Evolutionary conservation across 2,888 invertebrate genomes (phyloP).

Genomic region (Heliconius erato): DNA sequence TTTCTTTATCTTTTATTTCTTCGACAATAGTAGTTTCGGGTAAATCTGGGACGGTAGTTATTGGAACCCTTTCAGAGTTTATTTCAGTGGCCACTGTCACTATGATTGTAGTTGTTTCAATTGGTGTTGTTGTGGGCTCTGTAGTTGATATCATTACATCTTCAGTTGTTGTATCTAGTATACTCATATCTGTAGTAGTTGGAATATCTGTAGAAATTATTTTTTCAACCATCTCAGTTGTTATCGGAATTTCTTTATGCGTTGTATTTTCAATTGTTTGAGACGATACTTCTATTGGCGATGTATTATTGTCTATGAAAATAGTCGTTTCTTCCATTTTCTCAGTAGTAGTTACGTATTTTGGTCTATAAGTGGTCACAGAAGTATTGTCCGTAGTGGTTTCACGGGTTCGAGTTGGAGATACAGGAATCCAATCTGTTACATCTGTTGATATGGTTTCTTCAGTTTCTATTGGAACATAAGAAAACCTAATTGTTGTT

Average conservation of each 20-base stretch:
- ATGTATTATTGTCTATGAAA: slow-evolving; percentile 64
- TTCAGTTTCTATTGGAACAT: slow-evolving; percentile 70
- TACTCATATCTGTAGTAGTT: slow-evolving; percentile 48
- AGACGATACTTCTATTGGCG: slow-evolving; percentile 70
- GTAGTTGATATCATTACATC: slow-evolving; percentile 50
- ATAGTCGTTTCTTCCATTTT: slow-evolving; percentile 65
- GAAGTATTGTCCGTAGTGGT: slow-evolving; percentile 66
- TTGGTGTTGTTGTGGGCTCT: slow-evolving; percentile 51
- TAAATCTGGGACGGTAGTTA: slow-evolving; percentile 50
- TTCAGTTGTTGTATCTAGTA: slow-evolving; percentile 47
- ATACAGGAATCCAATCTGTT: slow-evolving; percentile 70
- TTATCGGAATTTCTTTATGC: slow-evolving; percentile 48
- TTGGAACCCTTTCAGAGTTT: slow-evolving; percentile 61
- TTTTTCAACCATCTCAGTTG: slow-evolving; percentile 53
- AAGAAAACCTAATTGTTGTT: slow-evolving; percentile 80
- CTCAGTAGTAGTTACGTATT: slow-evolving; percentile 69
- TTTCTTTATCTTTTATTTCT: slow-evolving; percentile 69
- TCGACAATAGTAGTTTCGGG: slow-evolving; percentile 69
- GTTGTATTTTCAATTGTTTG: slow-evolving; percentile 64
- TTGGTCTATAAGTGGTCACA: slow-evolving; percentile 80
- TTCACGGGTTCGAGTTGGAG: slow-evolving; percentile 68
- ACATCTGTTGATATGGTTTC: slow-evolving; percentile 58
- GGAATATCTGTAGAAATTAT: slow-evolving; percentile 49
- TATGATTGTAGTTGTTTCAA: slow-evolving; percentile 63
- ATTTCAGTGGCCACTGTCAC: slow-evolving; percentile 73